Evolutionary conservation across 2,113 vertebrate genomes (phyloP).

Genomic region (Dascyllus trimaculatus): DNA sequence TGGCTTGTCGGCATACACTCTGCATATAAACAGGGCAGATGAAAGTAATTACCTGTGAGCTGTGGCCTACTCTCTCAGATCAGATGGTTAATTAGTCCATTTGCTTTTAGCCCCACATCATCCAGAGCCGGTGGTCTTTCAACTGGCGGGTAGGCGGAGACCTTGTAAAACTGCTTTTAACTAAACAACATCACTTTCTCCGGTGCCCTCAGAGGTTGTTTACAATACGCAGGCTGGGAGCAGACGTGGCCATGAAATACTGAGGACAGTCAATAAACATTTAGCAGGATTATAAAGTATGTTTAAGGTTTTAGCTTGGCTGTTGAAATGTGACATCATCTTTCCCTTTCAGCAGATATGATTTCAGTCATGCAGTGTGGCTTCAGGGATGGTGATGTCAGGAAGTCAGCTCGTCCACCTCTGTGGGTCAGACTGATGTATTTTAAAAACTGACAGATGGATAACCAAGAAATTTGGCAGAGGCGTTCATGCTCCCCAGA

Average conservation of each 20-base stretch:
- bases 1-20: constrained; percentile 49
- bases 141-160: constrained; percentile 56
- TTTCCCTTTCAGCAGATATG: constrained; percentile 3
- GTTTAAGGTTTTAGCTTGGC: constrained; percentile 28
- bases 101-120: constrained; percentile 57
- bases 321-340: constrained; percentile 18
- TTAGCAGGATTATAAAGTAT: constrained; percentile 54
- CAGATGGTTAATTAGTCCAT: constrained; percentile 73
- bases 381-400: background rate
- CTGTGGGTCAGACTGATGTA: background rate
- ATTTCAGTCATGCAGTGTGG: background rate
- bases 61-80: constrained; percentile 55
- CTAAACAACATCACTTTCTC: constrained; percentile 76
- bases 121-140: constrained; percentile 67
- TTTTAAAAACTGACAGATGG: background rate
- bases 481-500: background rate
- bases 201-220: constrained; percentile 61
- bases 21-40: constrained; percentile 66
- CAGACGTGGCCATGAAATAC: constrained; percentile 38
- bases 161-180: constrained; percentile 77
- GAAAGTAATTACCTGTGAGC: constrained; percentile 72
- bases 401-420: background rate
- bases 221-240: constrained; percentile 48
- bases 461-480: background rate
- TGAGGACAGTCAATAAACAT: constrained; percentile 59